phyloP scores from a whole-genome alignment of 2,888 invertebrate genomes.

The Pimpla rufipes region DNA sequence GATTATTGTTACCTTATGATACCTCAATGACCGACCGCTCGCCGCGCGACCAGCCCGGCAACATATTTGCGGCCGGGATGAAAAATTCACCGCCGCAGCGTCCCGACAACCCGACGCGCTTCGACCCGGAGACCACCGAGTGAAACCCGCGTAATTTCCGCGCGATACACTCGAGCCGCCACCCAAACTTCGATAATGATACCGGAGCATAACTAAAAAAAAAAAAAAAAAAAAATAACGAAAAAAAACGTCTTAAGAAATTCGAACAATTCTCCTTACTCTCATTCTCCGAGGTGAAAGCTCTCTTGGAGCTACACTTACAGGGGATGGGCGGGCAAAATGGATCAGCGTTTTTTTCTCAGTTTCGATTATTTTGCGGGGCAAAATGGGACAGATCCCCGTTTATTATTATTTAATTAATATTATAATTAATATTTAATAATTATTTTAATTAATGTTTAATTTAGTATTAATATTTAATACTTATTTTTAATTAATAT shows the following conservation, averaged over 20 bases:
- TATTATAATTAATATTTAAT: no score
- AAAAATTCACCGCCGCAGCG: conserved; percentile 11
- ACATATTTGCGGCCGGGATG: not conserved
- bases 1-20: conserved; percentile 59
- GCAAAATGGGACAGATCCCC: no score
- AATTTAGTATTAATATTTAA: no score
- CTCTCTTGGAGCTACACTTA: conserved; percentile 37
- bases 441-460: no score
- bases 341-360: no score
- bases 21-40: conserved; percentile 29
- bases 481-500: no score
- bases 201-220: not conserved
- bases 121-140: not conserved
- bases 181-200: not conserved
- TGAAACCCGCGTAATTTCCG: not conserved
- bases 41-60: not conserved
- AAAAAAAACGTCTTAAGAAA: conserved; percentile 16
- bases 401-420: no score
- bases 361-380: no score
- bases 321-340: no score
- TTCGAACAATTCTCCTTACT: conserved; percentile 45
- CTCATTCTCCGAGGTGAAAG: conserved; percentile 63
- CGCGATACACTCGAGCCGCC: not conserved
- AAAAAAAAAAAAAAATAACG: no score
- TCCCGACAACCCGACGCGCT: not conserved